Evolutionary conservation across 2,797 vertebrate species (phyloP), one percentile per base, ranked within the genome.

Genomic region (Alauda arvensis): DNA sequence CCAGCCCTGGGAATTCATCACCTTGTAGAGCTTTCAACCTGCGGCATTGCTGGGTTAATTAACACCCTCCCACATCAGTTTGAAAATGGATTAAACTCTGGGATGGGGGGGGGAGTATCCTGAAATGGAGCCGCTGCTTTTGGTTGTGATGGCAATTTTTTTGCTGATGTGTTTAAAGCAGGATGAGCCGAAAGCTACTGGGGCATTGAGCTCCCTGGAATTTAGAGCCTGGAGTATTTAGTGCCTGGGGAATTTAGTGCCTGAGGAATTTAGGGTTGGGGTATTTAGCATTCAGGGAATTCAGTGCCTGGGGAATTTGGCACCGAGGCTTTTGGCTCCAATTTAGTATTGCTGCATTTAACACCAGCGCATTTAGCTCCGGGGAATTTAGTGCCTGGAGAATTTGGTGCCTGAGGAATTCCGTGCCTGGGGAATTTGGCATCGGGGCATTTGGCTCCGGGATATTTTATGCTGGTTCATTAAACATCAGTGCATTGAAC

Each of bases 171-270:
- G 34, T 48, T 60, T 42, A 28, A 65, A 67, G n/a, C n/a, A 12
- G 57, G 52, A 34, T 18, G 67, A 70, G 34, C 17, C 0, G 1
- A 37, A 53, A 4, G 5, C 14, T n/a, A 1, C 0, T 0, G 46
- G 4, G 33, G 16, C 26, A 14, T 14, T 20, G 23, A 48, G 3
- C 33, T 12, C 17, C 1, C 3, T 63, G 29, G 29, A 37, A 13
- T 48, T 23, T 3, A 9, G 13, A 21, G 14, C 25, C 42, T 34
- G 48, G 34, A n/a, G 26, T 39, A 60, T 40, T 26, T 3, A 4
- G 15, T 20, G 20, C n/a, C 37, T 60, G 52, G 17, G 31, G 51
- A 70, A 70, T 63, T 53, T 56, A 24, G 31, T 34, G 25, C 34
- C 57, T 71, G 67, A 7, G 43, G 60, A 66, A 83, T 72, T 57